Evolutionary conservation across 2,113 vertebrate genomes (phyloP), one percentile per base, ranked within the genome.

Genomic region (Pholis gunnellus): DNA sequence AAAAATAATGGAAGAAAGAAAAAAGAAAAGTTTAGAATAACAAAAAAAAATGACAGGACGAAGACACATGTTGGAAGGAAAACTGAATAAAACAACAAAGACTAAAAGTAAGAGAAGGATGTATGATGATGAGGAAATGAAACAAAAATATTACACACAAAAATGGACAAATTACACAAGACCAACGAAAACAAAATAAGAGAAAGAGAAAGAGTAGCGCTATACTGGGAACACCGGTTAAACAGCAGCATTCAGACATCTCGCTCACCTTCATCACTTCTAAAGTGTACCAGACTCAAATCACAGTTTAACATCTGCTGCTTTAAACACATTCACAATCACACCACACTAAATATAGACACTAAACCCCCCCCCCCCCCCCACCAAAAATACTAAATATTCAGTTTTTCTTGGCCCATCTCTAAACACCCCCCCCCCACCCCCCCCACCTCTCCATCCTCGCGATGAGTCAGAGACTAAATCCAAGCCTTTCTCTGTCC

Each of bases 401-500:
- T 46, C 65, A 9, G 15, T 85, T 76, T 81, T 54, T 84, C 52
- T 80, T 81, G 54, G 34, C 48, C 54, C 72, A 29, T 59, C 80
- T 27, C 76, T 81, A 75, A 27, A 29, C 42, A 11, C 9, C 3
- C 57, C 8, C 65, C 4, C 8, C 3, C 54, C 6, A 59, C 38
- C 8, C 52, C 27, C 20, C 66, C 66, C 72, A 0, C 63, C 56
- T 66, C 67, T 72, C 64, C 78, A 74, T 74, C 80, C 60, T 60
- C 13, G 10, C 73, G 73, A 88, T 91, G 82, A 91, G 52, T 91
- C 83, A 89, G 86, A 91, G 83, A 86, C 80, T 89, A 82, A 57
- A 83, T 85, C 85, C 40, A 85, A 91, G 88, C 87, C 92, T 94
- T 92, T 92, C 93, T 94, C 92, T 92, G 86, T 87, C 79, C 79